Base-by-base conservation (phyloP, 2,888 invertebrate genomes). In the Chrysodeixis includens region DNA sequence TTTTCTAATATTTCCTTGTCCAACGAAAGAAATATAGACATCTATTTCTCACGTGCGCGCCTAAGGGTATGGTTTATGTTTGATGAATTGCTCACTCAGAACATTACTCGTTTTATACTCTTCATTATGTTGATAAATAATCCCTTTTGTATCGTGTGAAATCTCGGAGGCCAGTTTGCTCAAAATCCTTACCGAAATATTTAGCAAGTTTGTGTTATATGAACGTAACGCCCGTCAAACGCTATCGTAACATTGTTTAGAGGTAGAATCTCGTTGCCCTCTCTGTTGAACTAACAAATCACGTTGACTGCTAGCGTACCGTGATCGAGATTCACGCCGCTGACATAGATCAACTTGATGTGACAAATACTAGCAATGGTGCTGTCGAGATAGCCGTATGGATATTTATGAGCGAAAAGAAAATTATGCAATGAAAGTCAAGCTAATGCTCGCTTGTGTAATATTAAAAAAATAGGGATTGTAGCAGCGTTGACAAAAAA, bases 231-330 rank as follows among this genome's bases (percentile, higher is more conserved):
- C 35, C 59, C 61, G 56, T 73, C 79, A 76, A 73, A 55, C 68
- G 62, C 68, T 69, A 70, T 78, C 63, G 69, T 74, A 77, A 82
- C 74, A 77, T 81, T 81, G 82, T 83, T 83, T 79, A 67, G 72
- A 73, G 76, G 67, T 67, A 54, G 62, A 60, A 66, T 69, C 70
- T 69, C 65, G 70, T 69, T 76, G 78, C 62, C 71, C 71, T 74
- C 71, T 70, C 73, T 73, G 73, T 77, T 74, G 74, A 83, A 67
- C 74, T 71, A 76, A 81, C 81, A 82, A 83, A 83, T 83, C 83
- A 81, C 73, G 68, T 76, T 82, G 75, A 73, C 78, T 76, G 80
- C 74, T 66, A 76, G 68, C 71, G 72, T 74, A 72, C 78, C 77
- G 81, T 77, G 82, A 78, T 78, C 80, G 74, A 71, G 76, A 76